Evolutionary conservation across 2,888 invertebrate genomes (phyloP), one percentile per base, ranked within the genome.

Genomic region (Odontocerum albicorne): DNA sequence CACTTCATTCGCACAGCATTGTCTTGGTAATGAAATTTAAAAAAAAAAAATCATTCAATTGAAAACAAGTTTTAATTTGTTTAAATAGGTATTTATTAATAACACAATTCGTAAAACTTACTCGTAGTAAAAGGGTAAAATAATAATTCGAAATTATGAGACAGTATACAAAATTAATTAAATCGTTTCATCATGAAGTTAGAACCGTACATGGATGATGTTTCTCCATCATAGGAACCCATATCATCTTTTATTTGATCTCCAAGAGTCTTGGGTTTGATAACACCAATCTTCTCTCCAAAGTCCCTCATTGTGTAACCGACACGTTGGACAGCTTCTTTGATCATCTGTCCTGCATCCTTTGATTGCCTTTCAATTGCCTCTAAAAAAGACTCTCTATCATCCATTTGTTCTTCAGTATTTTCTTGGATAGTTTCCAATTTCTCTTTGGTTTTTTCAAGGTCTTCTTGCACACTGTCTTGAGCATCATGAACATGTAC

Each of bases 301-400:
- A 55, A 57, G 13, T 58, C 60, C 19, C 51, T 49, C 15, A 60
- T 44, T 22, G 57, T 52, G 36, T 60, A 57, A 16, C 60, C 60
- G 10, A 60, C 58, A 6, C 12, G 13, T 8, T 49, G 46, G 6
- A 49, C 55, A 12, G 60, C 60, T 10, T 57, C 51, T 38, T 56
- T 60, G 13, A 57, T 51, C 22, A 43, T 49, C 49, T 60, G 51
- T n/a, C 51, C 60, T 3, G 53, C 49, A 16, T 60, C 54, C 16
- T 54, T 54, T 10, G 54, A 53, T 19, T 40, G 40, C 7, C 45
- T 42, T 31, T 54, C 49, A n/a, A 58, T 19, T 2, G 44, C 51
- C 15, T 60, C 60, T 13, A 60, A 42, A 35, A 60, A 58, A 3
- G 60, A 55, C 21, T 49, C 55, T 7, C 54, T 43, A 27, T 54